A percentile compares a stretch with the other conserved stretches of the same genome.
Evolutionary conservation across 2,797 vertebrate genomes (phyloP).

Genomic region (Margarornis squamiger): DNA sequence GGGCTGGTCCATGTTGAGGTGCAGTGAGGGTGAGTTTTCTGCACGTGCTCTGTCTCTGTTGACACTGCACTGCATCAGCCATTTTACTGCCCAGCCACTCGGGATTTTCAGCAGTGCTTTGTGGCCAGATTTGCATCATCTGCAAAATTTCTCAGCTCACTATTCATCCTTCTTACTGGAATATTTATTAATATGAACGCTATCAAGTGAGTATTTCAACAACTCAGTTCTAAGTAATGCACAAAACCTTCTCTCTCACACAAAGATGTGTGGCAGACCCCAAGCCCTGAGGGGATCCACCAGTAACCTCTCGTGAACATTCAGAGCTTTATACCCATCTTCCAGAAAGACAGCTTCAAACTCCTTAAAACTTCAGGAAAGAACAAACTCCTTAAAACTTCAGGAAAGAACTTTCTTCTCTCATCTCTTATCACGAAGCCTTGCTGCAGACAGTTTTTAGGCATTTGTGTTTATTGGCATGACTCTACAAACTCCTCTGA

Average conservation of each 20-base stretch:
- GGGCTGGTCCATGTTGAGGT: neutral
- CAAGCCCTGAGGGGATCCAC: neutral
- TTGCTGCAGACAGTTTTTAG: slow-evolving; percentile 20
- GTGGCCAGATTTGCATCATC: neutral
- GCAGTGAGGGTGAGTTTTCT: neutral
- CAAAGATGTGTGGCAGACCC: neutral
- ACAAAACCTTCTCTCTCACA: neutral
- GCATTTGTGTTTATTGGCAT: neutral
- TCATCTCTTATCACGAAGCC: neutral
- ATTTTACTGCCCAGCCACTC: neutral
- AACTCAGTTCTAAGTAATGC: neutral
- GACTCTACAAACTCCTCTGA: neutral
- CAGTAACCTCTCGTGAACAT: neutral
- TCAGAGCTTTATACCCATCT: neutral
- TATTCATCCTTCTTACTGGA: neutral
- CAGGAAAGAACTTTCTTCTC: neutral
- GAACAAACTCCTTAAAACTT: neutral
- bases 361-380: neutral
- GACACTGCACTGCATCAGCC: neutral
- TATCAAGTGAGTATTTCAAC: neutral
- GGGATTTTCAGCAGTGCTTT: neutral
- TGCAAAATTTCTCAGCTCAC: slow-evolving; percentile 11
- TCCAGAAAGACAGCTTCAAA: neutral
- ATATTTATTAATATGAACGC: neutral
- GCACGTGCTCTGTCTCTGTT: neutral